phyloP scores from a whole-genome alignment of 2,888 invertebrate genomes.

The Troides helena region DNA sequence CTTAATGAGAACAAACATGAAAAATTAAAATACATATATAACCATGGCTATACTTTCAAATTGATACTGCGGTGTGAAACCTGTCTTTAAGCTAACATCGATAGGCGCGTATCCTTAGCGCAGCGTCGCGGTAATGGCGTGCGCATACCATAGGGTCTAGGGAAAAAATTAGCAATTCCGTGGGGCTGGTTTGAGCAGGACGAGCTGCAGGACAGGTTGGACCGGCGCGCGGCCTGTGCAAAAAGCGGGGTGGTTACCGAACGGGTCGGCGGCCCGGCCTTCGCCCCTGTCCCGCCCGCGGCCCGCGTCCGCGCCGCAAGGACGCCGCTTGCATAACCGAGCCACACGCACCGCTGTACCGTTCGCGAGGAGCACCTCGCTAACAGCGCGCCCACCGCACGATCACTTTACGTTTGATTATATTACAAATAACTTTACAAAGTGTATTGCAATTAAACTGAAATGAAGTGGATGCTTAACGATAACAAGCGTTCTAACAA shows the following conservation, averaged over 20 bases:
- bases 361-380: constrained; percentile 54
- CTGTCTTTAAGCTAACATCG: constrained; percentile 7
- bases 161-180: constrained; percentile 33
- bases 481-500: too few species aligned
- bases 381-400: constrained; percentile 15
- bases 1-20: too few species aligned
- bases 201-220: constrained; percentile 31
- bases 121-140: constrained; percentile 18
- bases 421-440: neutral
- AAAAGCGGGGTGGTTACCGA: constrained; percentile 42
- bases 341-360: constrained; percentile 61
- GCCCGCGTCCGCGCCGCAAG: constrained; percentile 57
- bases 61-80: neutral
- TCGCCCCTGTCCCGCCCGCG: constrained; percentile 70
- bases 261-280: constrained; percentile 50
- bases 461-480: too few species aligned
- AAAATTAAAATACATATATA: too few species aligned
- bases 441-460: neutral
- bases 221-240: constrained; percentile 39
- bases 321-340: constrained; percentile 76
- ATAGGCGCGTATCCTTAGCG: neutral
- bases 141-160: constrained; percentile 28
- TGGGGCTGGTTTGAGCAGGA: constrained; percentile 24
- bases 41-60: too few species aligned
- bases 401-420: neutral